Base-by-base conservation (phyloP, 2,113 vertebrate species). In the Hystrix brachyura region DNA sequence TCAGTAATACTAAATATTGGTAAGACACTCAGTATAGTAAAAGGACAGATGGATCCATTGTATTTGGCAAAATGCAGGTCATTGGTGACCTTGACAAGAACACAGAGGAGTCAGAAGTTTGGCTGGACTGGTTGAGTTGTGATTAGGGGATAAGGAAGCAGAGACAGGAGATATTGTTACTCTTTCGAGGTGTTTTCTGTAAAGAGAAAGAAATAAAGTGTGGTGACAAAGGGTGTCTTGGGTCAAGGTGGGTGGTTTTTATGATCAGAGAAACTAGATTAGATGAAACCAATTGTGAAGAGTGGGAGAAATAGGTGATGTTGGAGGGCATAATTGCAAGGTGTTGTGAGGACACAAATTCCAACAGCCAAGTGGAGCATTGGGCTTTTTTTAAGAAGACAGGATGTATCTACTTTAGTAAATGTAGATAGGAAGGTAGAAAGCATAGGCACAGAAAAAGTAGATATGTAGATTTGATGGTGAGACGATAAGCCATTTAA, bases 131-230 rank as follows among this genome's bases (percentile, higher is more conserved):
- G 65, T 34, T 2, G 6, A 87, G 65, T 19, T 76, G 60, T 82
- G 65, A 80, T 6, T 59, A 19, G 9, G 82, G 69, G 27, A 48
- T 81, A 48, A 69, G 59, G 76, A 60, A 89, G 10, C 67, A 7
- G 74, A 55, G 71, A 48, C 8, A 0, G 38, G 29, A 67, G 25
- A 0, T 62, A 25, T 4, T 53, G 29, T 71, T 67, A 92, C 21
- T 84, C 51, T 64, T 57, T 13, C 29, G 55, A 91, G 62, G 7
- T 84, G 48, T 92, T 94, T 88, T 12, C 38, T 62, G 0, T 46
- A 53, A 74, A 95, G 57, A 79, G n/a, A 95, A 84, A 32, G 83
- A 43, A 71, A 60, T 25, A 92, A 94, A 94, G n/a, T 48, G 21
- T 95, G 65, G 84, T 74, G 81, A 92, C 34, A 69, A 72, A 72